phyloP scores from a whole-genome alignment of 2,113 vertebrate genomes.

The Platanista minor region DNA sequence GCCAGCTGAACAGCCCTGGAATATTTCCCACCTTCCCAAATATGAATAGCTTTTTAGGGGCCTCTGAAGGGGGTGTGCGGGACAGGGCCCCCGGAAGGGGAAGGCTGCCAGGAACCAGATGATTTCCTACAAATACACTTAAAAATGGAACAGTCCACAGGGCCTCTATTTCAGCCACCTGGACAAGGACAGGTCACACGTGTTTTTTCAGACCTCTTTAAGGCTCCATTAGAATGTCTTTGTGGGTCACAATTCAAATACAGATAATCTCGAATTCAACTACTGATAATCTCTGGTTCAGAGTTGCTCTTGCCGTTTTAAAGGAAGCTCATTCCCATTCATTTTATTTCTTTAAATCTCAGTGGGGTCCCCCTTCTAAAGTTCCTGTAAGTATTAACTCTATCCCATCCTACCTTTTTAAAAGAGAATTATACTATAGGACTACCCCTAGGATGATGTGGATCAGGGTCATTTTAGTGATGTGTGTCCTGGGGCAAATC shows the following conservation, averaged over 20 bases:
- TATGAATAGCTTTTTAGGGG: not conserved
- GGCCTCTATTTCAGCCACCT: not conserved
- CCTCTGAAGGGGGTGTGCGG: rapidly evolving
- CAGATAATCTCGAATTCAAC: not conserved
- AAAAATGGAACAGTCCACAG: not conserved
- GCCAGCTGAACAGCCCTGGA: not conserved
- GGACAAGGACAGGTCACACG: not conserved
- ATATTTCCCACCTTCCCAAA: not conserved
- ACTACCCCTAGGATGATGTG: not conserved
- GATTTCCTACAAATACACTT: not conserved
- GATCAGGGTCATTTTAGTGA: not conserved
- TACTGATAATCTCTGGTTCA: not conserved
- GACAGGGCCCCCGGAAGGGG: too few species aligned
- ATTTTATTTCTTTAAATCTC: not conserved
- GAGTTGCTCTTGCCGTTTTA: not conserved
- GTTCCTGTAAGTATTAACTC: too few species aligned
- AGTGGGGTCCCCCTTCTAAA: not conserved
- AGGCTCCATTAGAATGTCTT: not conserved
- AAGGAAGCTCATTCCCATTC: not conserved
- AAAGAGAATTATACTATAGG: not conserved
- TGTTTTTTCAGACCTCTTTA: not conserved
- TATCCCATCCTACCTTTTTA: not conserved
- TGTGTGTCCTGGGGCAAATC: not conserved
- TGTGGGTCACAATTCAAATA: not conserved
- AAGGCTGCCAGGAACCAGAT: rapidly evolving